phyloP scores from a whole-genome alignment of 2,797 vertebrate genomes.

The Prunella strophiata region DNA sequence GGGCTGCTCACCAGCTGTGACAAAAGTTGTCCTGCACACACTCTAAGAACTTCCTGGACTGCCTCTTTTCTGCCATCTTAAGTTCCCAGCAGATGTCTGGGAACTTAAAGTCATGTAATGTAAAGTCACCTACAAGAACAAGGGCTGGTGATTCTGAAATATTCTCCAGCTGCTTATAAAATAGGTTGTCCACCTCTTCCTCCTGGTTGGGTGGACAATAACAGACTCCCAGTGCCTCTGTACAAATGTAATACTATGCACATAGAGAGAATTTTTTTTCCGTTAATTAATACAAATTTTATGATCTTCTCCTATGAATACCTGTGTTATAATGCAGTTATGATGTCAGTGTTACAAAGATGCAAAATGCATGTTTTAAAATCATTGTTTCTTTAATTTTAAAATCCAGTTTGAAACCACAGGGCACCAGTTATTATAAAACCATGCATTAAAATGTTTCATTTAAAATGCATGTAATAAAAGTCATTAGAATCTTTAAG shows the following conservation, averaged over 20 bases:
- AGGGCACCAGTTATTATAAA: not conserved
- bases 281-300: not conserved
- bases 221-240: not conserved
- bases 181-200: not conserved
- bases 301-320: not conserved
- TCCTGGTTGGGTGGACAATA: not conserved
- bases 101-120: too few species aligned
- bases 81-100: not conserved
- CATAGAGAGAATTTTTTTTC: not conserved
- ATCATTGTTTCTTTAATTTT: not conserved
- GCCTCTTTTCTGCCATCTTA: not conserved
- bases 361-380: not conserved
- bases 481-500: not conserved
- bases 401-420: conserved; percentile 35
- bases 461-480: not conserved
- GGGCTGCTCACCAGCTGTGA: not conserved
- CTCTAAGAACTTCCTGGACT: not conserved
- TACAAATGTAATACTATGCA: not conserved
- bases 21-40: not conserved
- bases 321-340: not conserved
- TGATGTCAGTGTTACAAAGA: not conserved
- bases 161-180: not conserved
- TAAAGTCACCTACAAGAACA: not conserved
- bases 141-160: not conserved
- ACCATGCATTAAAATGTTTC: not conserved